A percentile compares a stretch with the other conserved stretches of the same genome.
These are phyloP conservation scores for Amblyopsis hoosieri DNA, from an alignment of 2,797 vertebrate genomes.

Conservation along the genomic window DNA sequence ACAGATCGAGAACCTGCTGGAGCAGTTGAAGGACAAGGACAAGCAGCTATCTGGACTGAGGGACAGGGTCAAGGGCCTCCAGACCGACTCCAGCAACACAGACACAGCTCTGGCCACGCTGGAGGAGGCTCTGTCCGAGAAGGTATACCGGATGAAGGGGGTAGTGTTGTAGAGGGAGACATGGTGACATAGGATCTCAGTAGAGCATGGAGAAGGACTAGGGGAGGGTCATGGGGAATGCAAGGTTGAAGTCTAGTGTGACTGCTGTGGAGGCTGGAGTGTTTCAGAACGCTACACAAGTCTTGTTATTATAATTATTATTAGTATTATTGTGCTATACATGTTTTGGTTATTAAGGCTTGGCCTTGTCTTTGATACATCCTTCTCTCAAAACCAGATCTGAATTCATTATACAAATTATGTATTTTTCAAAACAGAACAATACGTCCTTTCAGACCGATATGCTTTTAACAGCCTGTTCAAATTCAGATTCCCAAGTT, in stretches of 20 bases:
- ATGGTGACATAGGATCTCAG: neutral
- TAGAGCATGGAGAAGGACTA: neutral
- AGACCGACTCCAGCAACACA: slow-evolving; percentile 97
- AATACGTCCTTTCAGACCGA: no score
- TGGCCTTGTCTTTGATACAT: neutral
- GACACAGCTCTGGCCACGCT: slow-evolving; percentile 92
- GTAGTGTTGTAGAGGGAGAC: neutral
- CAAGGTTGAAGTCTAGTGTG: neutral
- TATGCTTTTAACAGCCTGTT: no score
- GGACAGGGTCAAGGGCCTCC: slow-evolving; percentile 92
- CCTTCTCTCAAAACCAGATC: no score
- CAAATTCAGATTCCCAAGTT: no score
- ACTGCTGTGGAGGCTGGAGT: neutral
- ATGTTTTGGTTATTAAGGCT: neutral
- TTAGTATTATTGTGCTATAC: neutral
- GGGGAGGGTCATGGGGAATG: neutral
- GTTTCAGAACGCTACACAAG: neutral
- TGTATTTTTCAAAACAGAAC: no score
- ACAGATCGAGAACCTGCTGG: slow-evolving; percentile 89
- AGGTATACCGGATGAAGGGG: slow-evolving; percentile 75
- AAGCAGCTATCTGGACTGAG: slow-evolving; percentile 92
- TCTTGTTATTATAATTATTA: neutral
- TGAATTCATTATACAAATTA: no score
- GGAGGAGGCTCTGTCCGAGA: slow-evolving; percentile 95
- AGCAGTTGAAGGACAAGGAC: slow-evolving; percentile 96